Evolutionary conservation across 2,797 vertebrate genomes (phyloP), one percentile per base, ranked within the genome.

Genomic region (Euphonia xanthogaster): DNA sequence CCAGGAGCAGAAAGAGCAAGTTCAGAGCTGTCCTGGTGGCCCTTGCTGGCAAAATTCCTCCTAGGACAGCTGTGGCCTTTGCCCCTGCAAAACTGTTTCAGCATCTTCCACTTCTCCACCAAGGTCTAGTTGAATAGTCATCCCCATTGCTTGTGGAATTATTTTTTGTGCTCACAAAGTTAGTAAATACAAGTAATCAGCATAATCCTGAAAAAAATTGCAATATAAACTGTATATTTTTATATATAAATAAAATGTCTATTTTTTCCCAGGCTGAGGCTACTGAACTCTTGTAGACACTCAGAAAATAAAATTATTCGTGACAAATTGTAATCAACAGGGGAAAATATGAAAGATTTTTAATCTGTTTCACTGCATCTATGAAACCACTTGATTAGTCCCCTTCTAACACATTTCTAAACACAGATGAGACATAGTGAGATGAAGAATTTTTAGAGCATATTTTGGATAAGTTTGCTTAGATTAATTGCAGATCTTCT

Each of bases 401-500:
- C 55, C 88, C 79, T 88, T 72, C 74, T 73, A 89, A 74, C 39
- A 80, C 45, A 61, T 74, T 80, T 87, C 58, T 82, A 94, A 84
- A 74, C 55, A 76, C 18, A 31, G 58, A 53, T 63, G 75, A 72
- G 66, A 67, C 22, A 17, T 19, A 42, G 39, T 7, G 25, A 93
- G 47, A 55, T 51, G 39, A 65, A 51, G 33, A 85, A 68, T 78
- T 92, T 88, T 90, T 84, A 54, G 86, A 73, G 23, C 4, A 1
- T 88, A 20, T 63, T 93, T 93, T 90, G 58, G 80, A 71, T 67
- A 80, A 88, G 45, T 70, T 84, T 74, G 24, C 61, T 67, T 63
- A 48, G 62, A 94, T 75, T 93, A 93, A 82, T 89, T 95, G 47
- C 57, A 84, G 50, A 71, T 80, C 78, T 76, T 73, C 57, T 62